These are phyloP conservation scores for Bombus consobrinus DNA, from an alignment of 1,140 invertebrate species.

Conservation along the genomic window DNA sequence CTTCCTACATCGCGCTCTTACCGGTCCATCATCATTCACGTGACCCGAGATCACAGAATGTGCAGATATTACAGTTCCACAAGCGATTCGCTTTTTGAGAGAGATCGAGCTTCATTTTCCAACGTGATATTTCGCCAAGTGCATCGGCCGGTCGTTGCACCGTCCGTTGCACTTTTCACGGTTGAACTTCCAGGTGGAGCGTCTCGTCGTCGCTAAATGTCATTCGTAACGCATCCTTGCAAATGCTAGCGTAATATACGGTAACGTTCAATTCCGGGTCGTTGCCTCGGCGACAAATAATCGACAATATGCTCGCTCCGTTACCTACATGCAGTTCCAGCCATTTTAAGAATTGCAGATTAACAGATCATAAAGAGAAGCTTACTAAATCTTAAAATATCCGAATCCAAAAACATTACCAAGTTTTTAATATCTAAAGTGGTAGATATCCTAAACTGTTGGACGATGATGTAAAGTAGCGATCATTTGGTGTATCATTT, in stretches of 20 bases:
- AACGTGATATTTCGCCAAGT: not conserved
- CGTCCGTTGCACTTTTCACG: constrained; percentile 36
- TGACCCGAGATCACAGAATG: too few species aligned
- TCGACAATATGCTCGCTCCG: too few species aligned
- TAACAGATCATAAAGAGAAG: too few species aligned
- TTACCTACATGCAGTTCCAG: too few species aligned
- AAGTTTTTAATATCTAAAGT: too few species aligned
- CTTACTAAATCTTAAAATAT: too few species aligned
- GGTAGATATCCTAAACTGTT: too few species aligned
- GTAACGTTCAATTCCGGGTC: not conserved
- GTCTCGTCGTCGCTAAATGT: constrained; percentile 26
- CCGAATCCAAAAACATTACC: too few species aligned
- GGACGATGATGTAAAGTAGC: too few species aligned
- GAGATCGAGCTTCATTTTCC: not conserved
- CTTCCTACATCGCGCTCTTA: too few species aligned
- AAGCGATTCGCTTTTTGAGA: not conserved
- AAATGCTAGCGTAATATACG: not conserved
- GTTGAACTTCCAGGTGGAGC: constrained; percentile 21
- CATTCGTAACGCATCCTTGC: not conserved
- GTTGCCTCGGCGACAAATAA: not conserved
- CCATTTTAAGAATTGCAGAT: too few species aligned
- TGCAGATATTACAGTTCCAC: not conserved
- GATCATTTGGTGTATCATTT: too few species aligned
- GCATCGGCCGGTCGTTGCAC: not conserved
- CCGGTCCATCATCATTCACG: not conserved